Conservation (phyloP, 2,888 invertebrate genomes). For the Sphaeridia pumilis region DNA sequence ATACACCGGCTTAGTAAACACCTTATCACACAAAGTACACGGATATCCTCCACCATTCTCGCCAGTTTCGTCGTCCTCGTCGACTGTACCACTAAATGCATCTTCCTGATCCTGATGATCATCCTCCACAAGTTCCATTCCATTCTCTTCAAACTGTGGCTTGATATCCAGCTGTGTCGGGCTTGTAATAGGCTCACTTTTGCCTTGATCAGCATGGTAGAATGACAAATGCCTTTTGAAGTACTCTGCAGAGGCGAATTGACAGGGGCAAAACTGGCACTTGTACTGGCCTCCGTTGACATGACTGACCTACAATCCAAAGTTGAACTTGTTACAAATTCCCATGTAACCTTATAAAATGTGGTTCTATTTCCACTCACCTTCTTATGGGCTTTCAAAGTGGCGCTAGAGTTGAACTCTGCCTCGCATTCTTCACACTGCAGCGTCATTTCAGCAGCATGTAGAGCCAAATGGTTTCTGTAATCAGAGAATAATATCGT, state of each 20-base stretch:
- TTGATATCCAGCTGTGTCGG: not conserved
- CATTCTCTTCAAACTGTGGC: not conserved
- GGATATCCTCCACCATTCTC: conserved; percentile 8
- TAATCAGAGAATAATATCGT: no score
- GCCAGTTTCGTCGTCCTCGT: not conserved
- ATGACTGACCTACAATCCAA: conserved; percentile 7
- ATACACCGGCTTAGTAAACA: conserved; percentile 12
- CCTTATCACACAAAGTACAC: conserved; percentile 9
- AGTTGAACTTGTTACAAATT: no score
- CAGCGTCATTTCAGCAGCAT: no score
- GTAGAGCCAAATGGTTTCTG: no score
- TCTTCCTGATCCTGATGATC: no score
- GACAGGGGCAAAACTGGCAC: conserved; percentile 5
- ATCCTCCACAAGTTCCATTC: not conserved
- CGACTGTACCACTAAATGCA: no score
- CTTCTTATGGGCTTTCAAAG: no score
- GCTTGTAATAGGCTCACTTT: not conserved
- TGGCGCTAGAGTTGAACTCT: no score
- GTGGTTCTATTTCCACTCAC: no score
- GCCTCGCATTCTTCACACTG: no score
- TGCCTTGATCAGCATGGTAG: conserved; percentile 4
- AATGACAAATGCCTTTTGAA: conserved; percentile 5
- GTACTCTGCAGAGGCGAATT: not conserved
- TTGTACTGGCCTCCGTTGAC: conserved; percentile 9
- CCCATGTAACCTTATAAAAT: no score